Percentiles rank a stretch among this genome's conserved stretches.
Conservation (phyloP, 2,113 vertebrate species). For the Brachirus orientalis region DNA sequence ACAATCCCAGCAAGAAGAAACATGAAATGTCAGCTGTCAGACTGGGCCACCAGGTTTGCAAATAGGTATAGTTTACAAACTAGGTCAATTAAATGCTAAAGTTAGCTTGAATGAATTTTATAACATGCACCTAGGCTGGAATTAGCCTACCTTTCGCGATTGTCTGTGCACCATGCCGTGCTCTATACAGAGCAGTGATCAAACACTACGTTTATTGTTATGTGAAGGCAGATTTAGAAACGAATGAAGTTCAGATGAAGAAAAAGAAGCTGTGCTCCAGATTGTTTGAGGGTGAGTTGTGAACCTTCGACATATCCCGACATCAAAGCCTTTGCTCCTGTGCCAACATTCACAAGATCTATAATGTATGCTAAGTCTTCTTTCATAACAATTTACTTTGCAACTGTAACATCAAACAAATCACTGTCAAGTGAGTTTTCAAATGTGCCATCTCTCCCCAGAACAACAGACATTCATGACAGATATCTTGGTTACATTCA, state of each 20-base stretch:
- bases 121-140: too few relatives aligned
- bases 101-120: too few relatives aligned
- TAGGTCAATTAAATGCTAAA: too few relatives aligned
- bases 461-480: constrained; percentile 33
- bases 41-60: too few relatives aligned
- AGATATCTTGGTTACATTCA: constrained; percentile 50
- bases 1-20: too few relatives aligned
- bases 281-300: constrained; percentile 32
- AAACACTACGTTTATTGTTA: too few relatives aligned
- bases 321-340: constrained; percentile 67
- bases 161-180: too few relatives aligned
- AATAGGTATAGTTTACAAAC: too few relatives aligned
- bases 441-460: constrained; percentile 42
- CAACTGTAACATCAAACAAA: constrained; percentile 58
- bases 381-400: constrained; percentile 61
- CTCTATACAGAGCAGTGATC: too few relatives aligned
- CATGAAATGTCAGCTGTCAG: too few relatives aligned
- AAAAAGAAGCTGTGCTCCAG: not conserved
- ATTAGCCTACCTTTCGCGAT: too few relatives aligned
- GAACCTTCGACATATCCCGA: constrained; percentile 55
- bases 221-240: too few relatives aligned
- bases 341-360: constrained; percentile 55
- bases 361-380: constrained; percentile 66
- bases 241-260: not conserved
- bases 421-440: constrained; percentile 46